Evolutionary conservation across 2,888 invertebrate genomes (phyloP), one percentile per base, ranked within the genome.

Genomic region (Sisyra nigra): DNA sequence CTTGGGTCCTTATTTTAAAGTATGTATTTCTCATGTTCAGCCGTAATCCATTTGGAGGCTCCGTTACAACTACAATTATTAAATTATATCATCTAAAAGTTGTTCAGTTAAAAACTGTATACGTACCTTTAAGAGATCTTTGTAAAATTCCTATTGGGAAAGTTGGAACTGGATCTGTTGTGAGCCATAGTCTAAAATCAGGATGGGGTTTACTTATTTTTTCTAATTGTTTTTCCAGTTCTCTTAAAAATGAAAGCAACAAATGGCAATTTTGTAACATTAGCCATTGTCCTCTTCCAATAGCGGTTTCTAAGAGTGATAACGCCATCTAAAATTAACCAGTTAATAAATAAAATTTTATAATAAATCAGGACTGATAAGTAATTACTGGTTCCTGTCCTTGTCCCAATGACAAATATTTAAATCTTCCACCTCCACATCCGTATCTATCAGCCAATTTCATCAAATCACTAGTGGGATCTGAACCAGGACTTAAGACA

Each of bases 231-330:
- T 91, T 91, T 61, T 92, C 92, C 49, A 93, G 62, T 48, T 76
- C 76, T 14, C 76, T 71, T 4, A 91, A 71, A 66, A 92, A 92
- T 3, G 72, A 67, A 8, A 89, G 70, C 17, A 92, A 63, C 40
- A 93, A 65, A 58, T 93, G 93, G 48, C 91, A 93, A 64, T 93
- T 93, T 66, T 92, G 92, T 17, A 91, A 68, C 74, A 93, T 84
- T 47, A 93, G 63, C 93, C 93, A 93, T 54, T 84, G 81, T 0
- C 93, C 93, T 56, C 80, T 74, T 1, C 69, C 65, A 9, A 80
- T 71, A 0, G 84, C 80, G 1, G 69, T 69, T 48, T 82, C 77
- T 10, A 88, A 58, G 7, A 87, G 60, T 14, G 60, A 61, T 24
- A 82, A 52, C 0, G 92, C 92, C 2, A 74, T 63, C 83, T 85